Evolutionary conservation across 2,888 invertebrate genomes (phyloP).

Genomic region (Cryptosula pallasiana): DNA sequence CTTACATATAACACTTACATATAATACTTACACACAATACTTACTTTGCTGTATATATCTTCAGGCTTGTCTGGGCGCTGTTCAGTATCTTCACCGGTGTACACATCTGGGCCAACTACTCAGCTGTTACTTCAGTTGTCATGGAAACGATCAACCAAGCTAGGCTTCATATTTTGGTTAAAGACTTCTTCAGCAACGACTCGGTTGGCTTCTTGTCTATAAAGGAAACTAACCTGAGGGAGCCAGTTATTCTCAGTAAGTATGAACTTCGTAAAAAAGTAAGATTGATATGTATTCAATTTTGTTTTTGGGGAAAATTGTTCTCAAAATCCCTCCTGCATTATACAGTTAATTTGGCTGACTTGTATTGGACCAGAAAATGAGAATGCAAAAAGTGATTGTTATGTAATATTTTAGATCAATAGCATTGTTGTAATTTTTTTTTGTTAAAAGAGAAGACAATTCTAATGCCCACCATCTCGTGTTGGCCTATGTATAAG

Average conservation of each 20-base stretch:
- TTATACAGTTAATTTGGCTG: too few relatives aligned
- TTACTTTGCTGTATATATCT: conserved; percentile 37
- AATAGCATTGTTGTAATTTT: too few relatives aligned
- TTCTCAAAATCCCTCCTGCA: background rate
- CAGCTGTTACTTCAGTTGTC: conserved; percentile 74
- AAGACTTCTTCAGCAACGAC: conserved; percentile 61
- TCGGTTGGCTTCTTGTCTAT: conserved; percentile 62
- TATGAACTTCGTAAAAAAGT: background rate
- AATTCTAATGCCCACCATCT: too few relatives aligned
- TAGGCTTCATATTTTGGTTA: conserved; percentile 65
- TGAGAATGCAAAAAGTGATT: too few relatives aligned
- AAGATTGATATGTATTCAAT: too few relatives aligned
- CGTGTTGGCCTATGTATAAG: too few relatives aligned
- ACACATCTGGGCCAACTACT: conserved; percentile 82
- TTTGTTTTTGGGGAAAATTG: too few relatives aligned
- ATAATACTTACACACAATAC: background rate
- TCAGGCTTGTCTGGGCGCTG: conserved; percentile 67
- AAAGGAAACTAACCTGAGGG: conserved; percentile 64
- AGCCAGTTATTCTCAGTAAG: conserved; percentile 61
- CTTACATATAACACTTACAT: background rate
- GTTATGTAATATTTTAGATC: too few relatives aligned
- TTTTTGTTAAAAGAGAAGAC: too few relatives aligned
- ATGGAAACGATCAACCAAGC: conserved; percentile 76
- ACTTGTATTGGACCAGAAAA: too few relatives aligned
- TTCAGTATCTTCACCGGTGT: conserved; percentile 69